Base-by-base conservation (phyloP, 1,140 invertebrate species). In the Magallana ariakensis region DNA sequence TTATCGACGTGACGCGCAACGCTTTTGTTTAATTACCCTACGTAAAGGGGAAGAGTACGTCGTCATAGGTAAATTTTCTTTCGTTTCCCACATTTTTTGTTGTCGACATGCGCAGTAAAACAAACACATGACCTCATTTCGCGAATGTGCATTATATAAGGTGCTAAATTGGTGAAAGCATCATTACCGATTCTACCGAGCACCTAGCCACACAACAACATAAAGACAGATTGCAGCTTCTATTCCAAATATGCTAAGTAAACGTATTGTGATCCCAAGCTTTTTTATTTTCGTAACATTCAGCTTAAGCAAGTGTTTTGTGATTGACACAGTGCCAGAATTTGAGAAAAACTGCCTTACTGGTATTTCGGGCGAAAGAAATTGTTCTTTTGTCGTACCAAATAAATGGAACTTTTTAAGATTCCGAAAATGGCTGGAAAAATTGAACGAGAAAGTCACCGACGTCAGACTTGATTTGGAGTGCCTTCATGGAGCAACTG, bases 371-470 rank as follows among this genome's bases (percentile, higher is more conserved):
- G 66, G 66, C 22, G 66, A 75, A 5, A 75, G 66, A 22, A 75
- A 75, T 75, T 75, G 66, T 75, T 26, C 66, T 26, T 75, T 75
- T 26, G 19, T 75, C 22, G 66, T 75, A 13, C 66, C 66, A 75
- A 75, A 75, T 26, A 75, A 75, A 26, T 75, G 66, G 66, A 75
- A 22, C 22, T 22, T 75, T 75, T 33, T 75, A 13, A 75, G 33
- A 13, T 75, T 75, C 22, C 22, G 66, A 26, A 33, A 75, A 46
- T 75, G 66, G 66, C 66, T 75, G 1, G 66, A 75, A 19, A 26
- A 75, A 19, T 5, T 13, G 22, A 75, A 26, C 26, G 22, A 22
- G 10, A 22, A 75, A 13, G 22, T 75, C 66, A 33, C 22, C 3
- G 22, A 75, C 9, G 66, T 75, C 46, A 19, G 16, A 9, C 54